Conservation (phyloP, 2,113 vertebrate species). For the Scomber colias region DNA sequence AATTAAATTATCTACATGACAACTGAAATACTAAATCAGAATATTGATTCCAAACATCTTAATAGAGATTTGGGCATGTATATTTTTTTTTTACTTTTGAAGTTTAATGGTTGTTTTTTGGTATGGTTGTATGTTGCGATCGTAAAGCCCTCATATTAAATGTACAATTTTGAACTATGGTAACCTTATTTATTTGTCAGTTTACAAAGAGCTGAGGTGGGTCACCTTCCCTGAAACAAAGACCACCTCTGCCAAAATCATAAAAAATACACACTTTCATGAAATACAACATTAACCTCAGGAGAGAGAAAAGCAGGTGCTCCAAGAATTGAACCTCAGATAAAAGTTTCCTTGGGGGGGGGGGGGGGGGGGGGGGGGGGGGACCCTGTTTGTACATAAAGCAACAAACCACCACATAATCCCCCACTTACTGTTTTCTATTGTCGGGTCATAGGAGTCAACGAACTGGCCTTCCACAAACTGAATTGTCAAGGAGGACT, state of each 20-base stretch:
- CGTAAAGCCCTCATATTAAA: neutral
- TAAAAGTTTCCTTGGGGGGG: neutral
- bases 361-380: neutral
- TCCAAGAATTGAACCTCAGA: neutral
- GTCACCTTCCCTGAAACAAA: too few relatives aligned
- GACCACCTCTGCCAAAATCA: neutral
- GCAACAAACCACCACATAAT: accelerated
- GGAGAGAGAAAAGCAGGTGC: neutral
- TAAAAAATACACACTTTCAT: neutral
- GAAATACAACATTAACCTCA: neutral
- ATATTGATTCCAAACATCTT: neutral
- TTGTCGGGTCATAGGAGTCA: constrained; percentile 99
- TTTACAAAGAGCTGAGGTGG: neutral
- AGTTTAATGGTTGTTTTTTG: too few relatives aligned
- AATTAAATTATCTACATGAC: neutral
- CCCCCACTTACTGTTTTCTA: constrained; percentile 98
- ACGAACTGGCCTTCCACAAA: constrained; percentile 99
- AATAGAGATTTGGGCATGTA: too few relatives aligned
- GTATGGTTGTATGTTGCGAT: too few relatives aligned
- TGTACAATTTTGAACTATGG: neutral
- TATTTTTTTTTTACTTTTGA: too few relatives aligned
- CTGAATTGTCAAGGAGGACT: constrained; percentile 99
- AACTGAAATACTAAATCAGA: neutral
- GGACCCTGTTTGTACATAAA: neutral
- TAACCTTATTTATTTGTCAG: neutral